phyloP scores from a whole-genome alignment of 1,140 invertebrate genomes.

The Papilio helenus region DNA sequence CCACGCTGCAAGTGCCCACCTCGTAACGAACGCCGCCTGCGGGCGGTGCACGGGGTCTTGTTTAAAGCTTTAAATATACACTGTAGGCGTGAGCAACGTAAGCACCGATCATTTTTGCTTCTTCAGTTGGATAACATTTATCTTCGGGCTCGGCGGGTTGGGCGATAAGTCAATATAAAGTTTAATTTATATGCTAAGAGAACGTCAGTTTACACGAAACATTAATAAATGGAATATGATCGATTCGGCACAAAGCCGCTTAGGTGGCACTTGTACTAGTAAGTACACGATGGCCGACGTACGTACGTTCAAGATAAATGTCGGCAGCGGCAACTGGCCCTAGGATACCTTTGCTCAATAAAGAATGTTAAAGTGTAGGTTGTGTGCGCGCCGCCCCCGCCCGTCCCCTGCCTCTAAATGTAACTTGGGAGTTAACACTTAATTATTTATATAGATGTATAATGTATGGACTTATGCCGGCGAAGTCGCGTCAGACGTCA shows the following conservation, averaged over 20 bases:
- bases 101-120: neutral
- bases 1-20: constrained; percentile 58
- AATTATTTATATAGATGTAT: constrained; percentile 23
- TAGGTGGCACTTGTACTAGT: neutral
- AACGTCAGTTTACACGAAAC: neutral
- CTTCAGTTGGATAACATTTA: neutral
- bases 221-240: neutral
- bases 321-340: no score
- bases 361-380: no score
- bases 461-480: neutral
- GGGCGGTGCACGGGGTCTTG: neutral
- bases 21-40: constrained; percentile 59
- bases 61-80: neutral
- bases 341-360: no score
- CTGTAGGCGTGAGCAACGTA: neutral
- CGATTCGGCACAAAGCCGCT: no score
- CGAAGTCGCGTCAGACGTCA: neutral
- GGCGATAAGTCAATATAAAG: neutral
- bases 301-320: no score
- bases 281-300: no score
- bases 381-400: neutral
- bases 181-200: neutral
- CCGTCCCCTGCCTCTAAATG: neutral
- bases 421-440: neutral
- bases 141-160: neutral